A percentile compares a stretch with the other conserved stretches of the same genome.
These are phyloP conservation scores for Cydia splendana DNA, from an alignment of 1,140 invertebrate genomes.

Conservation along the genomic window DNA sequence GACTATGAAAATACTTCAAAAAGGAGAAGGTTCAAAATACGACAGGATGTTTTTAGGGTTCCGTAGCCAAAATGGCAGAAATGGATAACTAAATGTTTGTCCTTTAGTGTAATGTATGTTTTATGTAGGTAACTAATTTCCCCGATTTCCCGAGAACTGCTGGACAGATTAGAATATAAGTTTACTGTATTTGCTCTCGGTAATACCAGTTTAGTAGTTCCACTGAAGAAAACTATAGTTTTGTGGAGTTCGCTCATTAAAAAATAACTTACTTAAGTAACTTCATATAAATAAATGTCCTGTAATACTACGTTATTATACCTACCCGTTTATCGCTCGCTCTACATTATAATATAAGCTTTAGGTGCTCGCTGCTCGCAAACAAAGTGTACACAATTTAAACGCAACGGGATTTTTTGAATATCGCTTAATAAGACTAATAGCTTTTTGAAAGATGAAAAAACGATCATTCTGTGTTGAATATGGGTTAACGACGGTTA, in stretches of 20 bases:
- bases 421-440: slow-evolving; percentile 25
- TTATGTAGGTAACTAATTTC: no score
- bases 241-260: neutral
- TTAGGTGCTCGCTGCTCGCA: slow-evolving; percentile 5
- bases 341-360: slow-evolving; percentile 19
- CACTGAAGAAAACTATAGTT: neutral
- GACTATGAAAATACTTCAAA: no score
- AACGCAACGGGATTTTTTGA: slow-evolving; percentile 29
- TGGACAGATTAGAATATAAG: no score
- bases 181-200: no score
- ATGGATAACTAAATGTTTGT: no score
- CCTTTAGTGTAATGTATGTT: no score
- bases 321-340: neutral
- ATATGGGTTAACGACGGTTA: slow-evolving; percentile 27
- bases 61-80: no score
- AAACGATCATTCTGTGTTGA: slow-evolving; percentile 12
- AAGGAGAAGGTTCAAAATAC: no score
- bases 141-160: no score
- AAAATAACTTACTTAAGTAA: neutral
- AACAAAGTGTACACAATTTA: slow-evolving; percentile 32
- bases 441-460: slow-evolving; percentile 28
- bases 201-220: no score
- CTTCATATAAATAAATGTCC: neutral
- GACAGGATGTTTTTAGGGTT: no score
- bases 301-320: neutral